A percentile compares a stretch with the other conserved stretches of the same genome.
phyloP scores from a whole-genome alignment of 2,113 vertebrate genomes.

The Spea bombifrons region DNA sequence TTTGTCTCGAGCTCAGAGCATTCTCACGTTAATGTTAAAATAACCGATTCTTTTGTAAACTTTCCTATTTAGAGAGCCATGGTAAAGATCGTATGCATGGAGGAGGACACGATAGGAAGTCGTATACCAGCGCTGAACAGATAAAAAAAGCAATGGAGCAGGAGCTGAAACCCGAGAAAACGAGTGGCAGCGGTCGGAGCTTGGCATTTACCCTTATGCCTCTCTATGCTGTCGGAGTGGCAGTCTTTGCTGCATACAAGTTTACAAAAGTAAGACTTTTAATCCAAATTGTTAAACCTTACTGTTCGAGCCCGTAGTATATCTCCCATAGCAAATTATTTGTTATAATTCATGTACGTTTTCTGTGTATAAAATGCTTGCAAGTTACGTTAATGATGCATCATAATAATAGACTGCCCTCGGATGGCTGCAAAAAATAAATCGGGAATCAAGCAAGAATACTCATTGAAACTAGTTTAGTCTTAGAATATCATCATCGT shows the following conservation, averaged over 20 bases:
- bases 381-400: too few species aligned
- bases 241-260: constrained; percentile 85
- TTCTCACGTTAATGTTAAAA: neutral
- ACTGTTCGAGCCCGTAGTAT: too few species aligned
- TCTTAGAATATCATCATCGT: too few species aligned
- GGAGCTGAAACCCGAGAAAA: constrained; percentile 74
- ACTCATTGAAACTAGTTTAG: too few species aligned
- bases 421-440: too few species aligned
- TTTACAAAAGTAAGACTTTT: constrained; percentile 74
- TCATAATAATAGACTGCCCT: too few species aligned
- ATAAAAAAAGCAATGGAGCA: constrained; percentile 82
- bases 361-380: too few species aligned
- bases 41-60: neutral
- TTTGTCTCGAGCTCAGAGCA: too few species aligned
- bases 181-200: constrained; percentile 72
- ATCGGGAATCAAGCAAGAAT: too few species aligned
- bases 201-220: constrained; percentile 87
- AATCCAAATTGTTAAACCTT: too few species aligned
- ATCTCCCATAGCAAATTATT: neutral
- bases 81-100: neutral
- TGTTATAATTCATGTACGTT: too few species aligned
- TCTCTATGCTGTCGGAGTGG: constrained; percentile 80
- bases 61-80: neutral
- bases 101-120: constrained; percentile 52
- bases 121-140: constrained; percentile 68